Base-by-base conservation (phyloP, 2,888 invertebrate genomes). In the Tenthredo amoena region DNA sequence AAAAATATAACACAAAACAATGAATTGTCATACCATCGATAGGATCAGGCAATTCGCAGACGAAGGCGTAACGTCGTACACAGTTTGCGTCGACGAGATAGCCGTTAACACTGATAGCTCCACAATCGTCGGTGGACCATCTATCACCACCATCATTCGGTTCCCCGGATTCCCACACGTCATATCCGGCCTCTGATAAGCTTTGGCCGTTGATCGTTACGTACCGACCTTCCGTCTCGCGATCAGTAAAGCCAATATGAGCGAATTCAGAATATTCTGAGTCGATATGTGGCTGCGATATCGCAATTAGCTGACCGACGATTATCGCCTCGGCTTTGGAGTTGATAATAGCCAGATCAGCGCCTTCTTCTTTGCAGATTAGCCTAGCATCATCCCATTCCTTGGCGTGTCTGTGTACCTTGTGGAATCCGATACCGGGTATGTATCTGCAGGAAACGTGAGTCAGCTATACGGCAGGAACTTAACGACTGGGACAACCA, bases 331-430 rank as follows among this genome's bases (percentile, higher is more conserved):
- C 71, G 9, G 37, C 31, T 37, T 71, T n/a, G 5, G 71, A 71
- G 34, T 76, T 76, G 21, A 76, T 47, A 26, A 76, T n/a, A 50
- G 76, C 76, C 50, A 76, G 76, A n/a, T 50, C 21, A 37, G 50
- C 76, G 9, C 76, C 76, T 76, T 76, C 76, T 26, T 15, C 26
- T n/a, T 76, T 6, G 47, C 76, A 76, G 6, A 31, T 26, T 3
- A 2, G 1, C 4, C 31, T 50, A 1, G 50, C 76, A n/a, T 7
- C 26, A 31, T 76, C 18, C 47, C 47, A 47, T 6, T 2, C 26
- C 21, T 15, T 15, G 18, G 21, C 47, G 15, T 31, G 4, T 1
- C 12, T 76, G 31, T 76, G 76, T 2, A 76, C 10, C 43, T 76
- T 76, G 50, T 76, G 71, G 37, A 18, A 31, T 7, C 71, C 71